Base-by-base conservation (phyloP, 2,113 vertebrate species). In the Lophotis ruficrista region DNA sequence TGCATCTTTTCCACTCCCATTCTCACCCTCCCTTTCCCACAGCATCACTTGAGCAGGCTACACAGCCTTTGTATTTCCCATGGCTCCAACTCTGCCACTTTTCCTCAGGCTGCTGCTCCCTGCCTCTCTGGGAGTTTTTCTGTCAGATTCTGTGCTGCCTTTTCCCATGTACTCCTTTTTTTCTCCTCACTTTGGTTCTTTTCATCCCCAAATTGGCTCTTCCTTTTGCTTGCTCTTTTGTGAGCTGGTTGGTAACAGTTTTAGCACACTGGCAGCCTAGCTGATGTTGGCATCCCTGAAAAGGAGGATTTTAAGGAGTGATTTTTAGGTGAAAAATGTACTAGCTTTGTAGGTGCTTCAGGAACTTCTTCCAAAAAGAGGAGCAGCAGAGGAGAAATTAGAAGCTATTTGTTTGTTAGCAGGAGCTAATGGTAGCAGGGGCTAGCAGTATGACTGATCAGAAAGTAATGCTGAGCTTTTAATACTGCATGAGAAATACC, bases 301-400 rank as follows among this genome's bases (percentile, higher is more conserved):
- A 94, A 51, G 47, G 33, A 81, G 47, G 51, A 77, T 47, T 70
- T 83, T 57, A 73, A 86, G 41, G 45, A 90, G 45, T 28, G 30
- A 62, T 80, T 95, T 95, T 86, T 78, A 81, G 51, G 38, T 81
- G 72, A 71, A 92, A 94, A 94, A 87, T 21, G 1, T 20, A 80
- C 31, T 54, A 57, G 33, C 7, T 83, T 28, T 47, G 11, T 61
- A 93, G 47, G 9, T 81, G 9, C 28, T 89, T 86, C 60, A 73
- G n/a, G 62, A 92, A 65, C 8, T 66, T 83, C 15, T 88, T 73
- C 37, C 38, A 24, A 54, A 64, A 93, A 50, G 14, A 9, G 5
- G 6, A 23, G 7, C 25, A 78, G 31, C 22, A 78, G 33, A 80
- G 30, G 21, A 70, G 43, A 80, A 66, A 91, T 38, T 19, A 70